A percentile compares a stretch with the other conserved stretches of the same genome.
phyloP scores from a whole-genome alignment of 2,888 invertebrate genomes.

The Neoitamus cyanurus region DNA sequence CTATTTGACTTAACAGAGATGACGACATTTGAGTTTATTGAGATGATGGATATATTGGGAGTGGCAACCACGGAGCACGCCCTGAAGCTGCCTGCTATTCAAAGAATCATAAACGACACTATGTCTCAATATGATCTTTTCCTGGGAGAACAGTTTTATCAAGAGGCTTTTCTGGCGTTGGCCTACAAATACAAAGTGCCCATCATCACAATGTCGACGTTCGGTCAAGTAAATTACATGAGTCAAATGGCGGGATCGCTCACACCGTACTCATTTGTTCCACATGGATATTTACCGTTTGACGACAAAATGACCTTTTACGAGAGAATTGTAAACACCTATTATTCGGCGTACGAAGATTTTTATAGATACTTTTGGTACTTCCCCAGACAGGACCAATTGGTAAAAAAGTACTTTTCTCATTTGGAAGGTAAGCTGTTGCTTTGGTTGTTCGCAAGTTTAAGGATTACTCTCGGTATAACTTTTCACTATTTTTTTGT shows the following conservation, averaged over 20 bases:
- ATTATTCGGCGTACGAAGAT: constrained; percentile 62
- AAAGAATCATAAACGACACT: constrained; percentile 60
- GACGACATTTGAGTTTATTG: constrained; percentile 57
- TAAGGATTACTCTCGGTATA: no score
- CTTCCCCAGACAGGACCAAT: constrained; percentile 63
- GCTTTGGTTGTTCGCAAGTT: no score
- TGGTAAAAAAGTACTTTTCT: constrained; percentile 60
- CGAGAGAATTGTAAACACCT: constrained; percentile 69
- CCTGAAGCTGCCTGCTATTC: constrained; percentile 60
- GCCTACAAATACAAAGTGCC: constrained; percentile 65
- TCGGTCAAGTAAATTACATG: constrained; percentile 66
- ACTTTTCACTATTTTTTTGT: no score
- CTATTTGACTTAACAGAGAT: constrained; percentile 61
- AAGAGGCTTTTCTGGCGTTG: constrained; percentile 65
- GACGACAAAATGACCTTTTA: constrained; percentile 69
- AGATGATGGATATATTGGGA: constrained; percentile 61
- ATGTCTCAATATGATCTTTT: constrained; percentile 65
- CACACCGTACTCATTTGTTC: constrained; percentile 67
- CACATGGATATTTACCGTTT: constrained; percentile 66
- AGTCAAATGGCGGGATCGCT: constrained; percentile 68
- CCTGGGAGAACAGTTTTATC: constrained; percentile 66
- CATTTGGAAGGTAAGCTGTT: constrained; percentile 57
- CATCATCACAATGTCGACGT: constrained; percentile 63
- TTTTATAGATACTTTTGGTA: constrained; percentile 59
- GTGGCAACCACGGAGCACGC: constrained; percentile 61